A percentile compares a stretch with the other conserved stretches of the same genome.
Evolutionary conservation across 2,888 invertebrate species (phyloP).

Genomic region (Icerya purchasi): DNA sequence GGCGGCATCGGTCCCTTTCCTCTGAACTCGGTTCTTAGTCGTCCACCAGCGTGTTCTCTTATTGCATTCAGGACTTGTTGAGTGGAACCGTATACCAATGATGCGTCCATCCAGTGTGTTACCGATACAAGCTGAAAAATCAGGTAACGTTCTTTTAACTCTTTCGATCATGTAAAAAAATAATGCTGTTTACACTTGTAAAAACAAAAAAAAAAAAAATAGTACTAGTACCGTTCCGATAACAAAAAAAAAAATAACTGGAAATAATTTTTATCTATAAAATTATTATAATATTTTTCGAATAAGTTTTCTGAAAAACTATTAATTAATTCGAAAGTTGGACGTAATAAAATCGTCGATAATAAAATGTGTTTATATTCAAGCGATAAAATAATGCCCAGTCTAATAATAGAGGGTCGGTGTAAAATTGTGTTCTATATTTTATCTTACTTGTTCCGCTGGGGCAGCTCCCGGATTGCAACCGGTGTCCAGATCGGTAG

Average conservation of each 20-base stretch:
- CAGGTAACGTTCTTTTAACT: too few species aligned
- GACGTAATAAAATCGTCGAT: too few species aligned
- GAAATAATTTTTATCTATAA: too few species aligned
- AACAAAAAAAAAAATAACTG: background rate
- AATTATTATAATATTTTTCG: too few species aligned
- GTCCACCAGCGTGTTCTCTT: slow-evolving; percentile 19
- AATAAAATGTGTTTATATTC: too few species aligned
- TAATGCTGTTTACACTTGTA: background rate
- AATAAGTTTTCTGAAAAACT: too few species aligned
- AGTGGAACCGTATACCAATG: slow-evolving; percentile 21
- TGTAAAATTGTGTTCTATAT: too few species aligned
- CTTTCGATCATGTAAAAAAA: too few species aligned
- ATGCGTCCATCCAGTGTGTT: slow-evolving; percentile 22
- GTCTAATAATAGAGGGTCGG: too few species aligned
- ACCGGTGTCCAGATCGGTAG: slow-evolving; percentile 35
- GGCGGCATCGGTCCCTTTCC: slow-evolving; percentile 50
- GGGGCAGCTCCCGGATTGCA: slow-evolving; percentile 39
- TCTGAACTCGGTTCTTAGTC: slow-evolving; percentile 32
- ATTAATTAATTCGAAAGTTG: too few species aligned
- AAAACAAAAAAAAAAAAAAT: background rate
- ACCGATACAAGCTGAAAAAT: slow-evolving; percentile 19
- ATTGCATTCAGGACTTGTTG: slow-evolving; percentile 18
- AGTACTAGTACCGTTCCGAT: background rate
- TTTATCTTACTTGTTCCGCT: slow-evolving; percentile 45
- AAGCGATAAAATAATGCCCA: too few species aligned